Conservation (phyloP, 2,113 vertebrate species). For the Callopanchax toddi region DNA sequence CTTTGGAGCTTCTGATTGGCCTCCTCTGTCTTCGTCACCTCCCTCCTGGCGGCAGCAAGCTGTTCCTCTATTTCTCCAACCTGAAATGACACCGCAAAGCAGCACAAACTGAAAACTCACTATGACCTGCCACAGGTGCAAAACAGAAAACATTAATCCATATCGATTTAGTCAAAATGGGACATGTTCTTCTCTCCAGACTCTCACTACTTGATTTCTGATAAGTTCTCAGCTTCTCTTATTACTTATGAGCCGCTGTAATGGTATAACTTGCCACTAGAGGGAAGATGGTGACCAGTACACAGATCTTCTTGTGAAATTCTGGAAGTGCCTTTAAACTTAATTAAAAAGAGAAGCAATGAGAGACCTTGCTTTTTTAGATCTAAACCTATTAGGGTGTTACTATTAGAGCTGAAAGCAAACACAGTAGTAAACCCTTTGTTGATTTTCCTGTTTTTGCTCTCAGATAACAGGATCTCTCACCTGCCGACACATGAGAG, state of each 20-base stretch:
- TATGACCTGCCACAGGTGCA: constrained; percentile 20
- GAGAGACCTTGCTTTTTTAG: too few relatives aligned
- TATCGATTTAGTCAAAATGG: too few relatives aligned
- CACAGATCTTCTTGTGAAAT: not conserved
- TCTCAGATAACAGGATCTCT: too few relatives aligned
- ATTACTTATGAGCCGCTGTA: constrained; percentile 30
- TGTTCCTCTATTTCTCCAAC: constrained; percentile 93
- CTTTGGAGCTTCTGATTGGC: constrained; percentile 91
- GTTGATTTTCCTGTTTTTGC: too few relatives aligned
- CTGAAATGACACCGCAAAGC: constrained; percentile 67
- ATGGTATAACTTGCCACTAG: constrained; percentile 53
- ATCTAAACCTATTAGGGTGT: too few relatives aligned
- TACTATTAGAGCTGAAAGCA: too few relatives aligned
- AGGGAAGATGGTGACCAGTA: constrained; percentile 39
- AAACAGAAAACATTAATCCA: constrained; percentile 16
- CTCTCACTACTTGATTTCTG: too few relatives aligned
- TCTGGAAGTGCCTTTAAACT: constrained; percentile 6
- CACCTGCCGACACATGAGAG: constrained; percentile 89
- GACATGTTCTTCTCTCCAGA: too few relatives aligned
- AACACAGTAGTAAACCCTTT: not conserved
- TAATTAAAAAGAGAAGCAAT: not conserved
- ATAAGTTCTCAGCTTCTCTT: too few relatives aligned
- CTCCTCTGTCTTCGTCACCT: constrained; percentile 92
- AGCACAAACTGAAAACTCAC: constrained; percentile 55
- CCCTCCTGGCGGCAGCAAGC: constrained; percentile 88